Evolutionary conservation across 1,140 invertebrate genomes (phyloP).

Genomic region (Trachelipus rathkii): DNA sequence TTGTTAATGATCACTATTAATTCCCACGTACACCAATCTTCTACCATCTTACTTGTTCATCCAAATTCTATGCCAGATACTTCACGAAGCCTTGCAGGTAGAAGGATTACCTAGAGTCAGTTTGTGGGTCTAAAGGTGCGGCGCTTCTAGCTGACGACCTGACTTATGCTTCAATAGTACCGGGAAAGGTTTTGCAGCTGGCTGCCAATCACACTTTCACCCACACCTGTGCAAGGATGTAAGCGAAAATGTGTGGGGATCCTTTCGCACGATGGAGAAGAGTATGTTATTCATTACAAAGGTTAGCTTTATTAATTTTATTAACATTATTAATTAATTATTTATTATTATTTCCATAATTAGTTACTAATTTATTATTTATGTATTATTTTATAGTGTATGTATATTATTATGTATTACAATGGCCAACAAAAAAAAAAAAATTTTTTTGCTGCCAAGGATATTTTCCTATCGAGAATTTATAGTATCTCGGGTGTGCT

Average conservation of each 20-base stretch:
- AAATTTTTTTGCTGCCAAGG: too few relatives aligned
- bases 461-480: too few relatives aligned
- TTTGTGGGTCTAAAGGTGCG: slow-evolving; percentile 94
- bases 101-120: slow-evolving; percentile 88
- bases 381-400: too few relatives aligned
- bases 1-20: too few relatives aligned
- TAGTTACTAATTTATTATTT: background rate
- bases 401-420: too few relatives aligned
- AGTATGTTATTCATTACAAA: slow-evolving; percentile 97
- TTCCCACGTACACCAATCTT: too few relatives aligned
- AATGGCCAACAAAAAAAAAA: too few relatives aligned
- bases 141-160: slow-evolving; percentile 87
- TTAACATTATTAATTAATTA: background rate
- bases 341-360: background rate
- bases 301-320: slow-evolving; percentile 52
- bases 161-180: slow-evolving; percentile 94
- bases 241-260: slow-evolving; percentile 92
- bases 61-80: too few relatives aligned
- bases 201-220: slow-evolving; percentile 97
- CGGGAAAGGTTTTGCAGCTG: slow-evolving; percentile 90
- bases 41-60: too few relatives aligned
- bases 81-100: too few relatives aligned
- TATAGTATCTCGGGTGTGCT: too few relatives aligned
- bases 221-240: slow-evolving; percentile 92
- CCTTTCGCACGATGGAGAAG: slow-evolving; percentile 94